phyloP scores from a whole-genome alignment of 2,113 vertebrate genomes.

The Alexandromys fortis region DNA sequence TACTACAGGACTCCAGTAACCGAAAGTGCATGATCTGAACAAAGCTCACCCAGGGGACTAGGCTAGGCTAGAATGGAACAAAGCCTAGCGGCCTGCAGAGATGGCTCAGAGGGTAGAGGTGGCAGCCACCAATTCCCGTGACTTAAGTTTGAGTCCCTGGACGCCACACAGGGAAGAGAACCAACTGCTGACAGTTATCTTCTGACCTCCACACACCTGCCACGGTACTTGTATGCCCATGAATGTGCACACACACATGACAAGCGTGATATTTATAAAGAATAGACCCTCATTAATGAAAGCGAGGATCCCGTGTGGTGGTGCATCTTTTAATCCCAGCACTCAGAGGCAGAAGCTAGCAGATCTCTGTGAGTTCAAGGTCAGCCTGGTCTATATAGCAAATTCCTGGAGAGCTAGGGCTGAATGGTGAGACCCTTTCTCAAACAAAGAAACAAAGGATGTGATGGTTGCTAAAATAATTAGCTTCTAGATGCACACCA shows the following conservation, averaged over 20 bases:
- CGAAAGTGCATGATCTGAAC: neutral
- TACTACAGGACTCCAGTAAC: neutral
- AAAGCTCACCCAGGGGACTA: neutral
- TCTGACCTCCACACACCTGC: too few relatives aligned
- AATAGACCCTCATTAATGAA: neutral
- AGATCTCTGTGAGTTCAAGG: neutral
- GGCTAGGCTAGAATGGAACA: neutral
- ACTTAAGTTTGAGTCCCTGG: neutral
- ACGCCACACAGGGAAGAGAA: neutral
- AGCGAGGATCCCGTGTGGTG: accelerated
- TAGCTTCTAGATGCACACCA: neutral
- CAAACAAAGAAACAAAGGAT: neutral
- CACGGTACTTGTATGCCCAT: neutral
- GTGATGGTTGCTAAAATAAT: neutral
- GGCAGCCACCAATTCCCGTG: neutral
- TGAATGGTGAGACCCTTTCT: neutral
- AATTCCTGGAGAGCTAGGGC: neutral
- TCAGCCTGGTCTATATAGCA: neutral
- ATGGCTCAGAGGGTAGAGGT: neutral
- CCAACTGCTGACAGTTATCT: neutral
- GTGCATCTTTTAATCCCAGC: neutral
- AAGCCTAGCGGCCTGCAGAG: neutral
- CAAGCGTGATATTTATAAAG: neutral
- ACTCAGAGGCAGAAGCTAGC: neutral
- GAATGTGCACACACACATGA: neutral